A percentile compares a stretch with the other conserved stretches of the same genome.
phyloP scores from a whole-genome alignment of 2,888 invertebrate genomes.

The Pseudococcus longispinus region DNA sequence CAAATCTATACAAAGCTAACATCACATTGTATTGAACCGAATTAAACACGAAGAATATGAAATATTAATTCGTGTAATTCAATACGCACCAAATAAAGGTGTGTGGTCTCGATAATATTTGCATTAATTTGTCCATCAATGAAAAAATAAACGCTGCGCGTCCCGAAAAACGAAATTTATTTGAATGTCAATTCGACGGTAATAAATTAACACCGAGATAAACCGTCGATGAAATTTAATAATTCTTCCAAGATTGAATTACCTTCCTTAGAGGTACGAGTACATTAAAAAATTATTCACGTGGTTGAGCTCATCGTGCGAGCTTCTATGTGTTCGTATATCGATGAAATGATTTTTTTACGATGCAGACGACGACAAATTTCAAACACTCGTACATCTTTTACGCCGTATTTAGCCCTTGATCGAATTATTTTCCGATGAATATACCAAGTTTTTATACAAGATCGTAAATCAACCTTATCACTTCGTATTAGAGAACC shows the following conservation, averaged over 20 bases:
- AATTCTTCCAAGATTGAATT: not conserved
- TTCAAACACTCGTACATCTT: not conserved
- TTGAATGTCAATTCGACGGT: not conserved
- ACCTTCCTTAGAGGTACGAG: not conserved
- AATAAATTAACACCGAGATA: conserved; percentile 40
- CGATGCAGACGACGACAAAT: not conserved
- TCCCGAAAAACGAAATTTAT: not conserved
- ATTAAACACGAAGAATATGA: not conserved
- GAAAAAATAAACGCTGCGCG: not conserved
- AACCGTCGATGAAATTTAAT: not conserved
- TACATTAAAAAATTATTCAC: conserved; percentile 14
- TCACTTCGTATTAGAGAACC: not conserved
- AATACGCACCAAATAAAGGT: not conserved
- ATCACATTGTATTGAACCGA: not conserved
- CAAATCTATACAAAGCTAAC: not conserved
- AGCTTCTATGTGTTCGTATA: too few species aligned
- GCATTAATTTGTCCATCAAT: not conserved
- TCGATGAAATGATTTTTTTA: not conserved
- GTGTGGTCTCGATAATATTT: conserved; percentile 15
- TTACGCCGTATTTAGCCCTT: not conserved
- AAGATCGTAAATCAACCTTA: not conserved
- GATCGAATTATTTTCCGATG: not conserved
- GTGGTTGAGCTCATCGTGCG: not conserved
- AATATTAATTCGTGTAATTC: not conserved
- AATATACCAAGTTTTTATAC: not conserved